Evolutionary conservation across 2,797 vertebrate genomes (phyloP), one percentile per base, ranked within the genome.

Genomic region (Basileuterus tristriatus): DNA sequence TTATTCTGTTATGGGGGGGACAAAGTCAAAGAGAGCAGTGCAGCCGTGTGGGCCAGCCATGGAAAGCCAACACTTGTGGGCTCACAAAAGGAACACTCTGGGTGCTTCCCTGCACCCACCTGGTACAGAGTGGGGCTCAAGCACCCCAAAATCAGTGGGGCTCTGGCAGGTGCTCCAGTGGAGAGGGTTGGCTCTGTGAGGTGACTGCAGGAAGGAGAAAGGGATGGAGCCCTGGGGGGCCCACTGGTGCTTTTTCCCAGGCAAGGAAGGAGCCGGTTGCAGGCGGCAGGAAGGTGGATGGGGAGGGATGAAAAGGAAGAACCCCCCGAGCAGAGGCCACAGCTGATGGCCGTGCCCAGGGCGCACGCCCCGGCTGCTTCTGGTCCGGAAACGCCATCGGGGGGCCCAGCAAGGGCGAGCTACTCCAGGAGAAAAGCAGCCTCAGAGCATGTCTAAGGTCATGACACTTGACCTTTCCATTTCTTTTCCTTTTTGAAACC

Each of bases 401-500:
- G 96, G 86, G 94, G 96, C 94, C 96, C 95, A 83, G 87, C 6
- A 0, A 83, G 94, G 91, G 94, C 43, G 8, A 93, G 82, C 59
- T 47, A 24, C 4, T 3, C 3, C 0, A 44, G 87, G 81, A 95
- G 90, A 94, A 95, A 96, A 93, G 95, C 95, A 75, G 96, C 93
- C 93, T 79, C 80, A 44, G 89, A 96, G 95, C 93, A 93, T 52
- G 90, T 41, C 96, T 81, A 69, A 91, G 96, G 96, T 97, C 87
- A 0, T 49, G 96, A 96, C 96, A 95, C 90, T 83, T 21, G 89
- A 96, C 96, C 96, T 93, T 69, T 95, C 83, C 53, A 55, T 95
- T 97, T 94, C 83, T 96, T 94, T 95, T 94, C 76, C 70, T 96
- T 96, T 97, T 96, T 97, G 97, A 97, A 97, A 97, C 94, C 90